Evolutionary conservation across 1,140 invertebrate species (phyloP).

Genomic region (Heliconius melpomene): DNA sequence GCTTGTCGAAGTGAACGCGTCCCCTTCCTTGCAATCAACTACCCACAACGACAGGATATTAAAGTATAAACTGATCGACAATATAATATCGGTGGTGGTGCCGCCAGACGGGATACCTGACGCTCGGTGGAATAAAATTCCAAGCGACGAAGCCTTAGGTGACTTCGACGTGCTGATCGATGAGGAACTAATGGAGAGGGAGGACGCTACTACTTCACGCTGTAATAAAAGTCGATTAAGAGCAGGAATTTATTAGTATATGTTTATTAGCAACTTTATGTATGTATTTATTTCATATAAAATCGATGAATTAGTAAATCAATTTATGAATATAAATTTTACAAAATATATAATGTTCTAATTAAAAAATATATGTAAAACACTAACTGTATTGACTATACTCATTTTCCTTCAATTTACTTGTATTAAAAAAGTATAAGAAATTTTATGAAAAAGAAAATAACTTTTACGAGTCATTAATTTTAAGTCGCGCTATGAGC

Average conservation of each 20-base stretch:
- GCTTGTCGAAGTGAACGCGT: slow-evolving; percentile 96
- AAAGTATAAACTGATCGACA: slow-evolving; percentile 96
- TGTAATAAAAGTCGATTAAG: neutral
- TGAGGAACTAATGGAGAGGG: slow-evolving; percentile 84
- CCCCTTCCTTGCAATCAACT: slow-evolving; percentile 95
- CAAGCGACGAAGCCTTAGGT: slow-evolving; percentile 88
- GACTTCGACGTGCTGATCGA: slow-evolving; percentile 95
- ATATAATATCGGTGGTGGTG: slow-evolving; percentile 94
- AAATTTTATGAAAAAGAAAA: neutral
- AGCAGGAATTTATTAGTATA: neutral
- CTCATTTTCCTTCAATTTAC: neutral
- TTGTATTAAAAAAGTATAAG: neutral
- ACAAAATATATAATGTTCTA: too few relatives aligned
- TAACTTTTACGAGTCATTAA: slow-evolving; percentile 1
- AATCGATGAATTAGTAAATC: neutral
- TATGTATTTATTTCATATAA: neutral
- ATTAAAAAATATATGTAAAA: neutral
- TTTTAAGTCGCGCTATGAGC: neutral
- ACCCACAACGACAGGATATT: slow-evolving; percentile 96
- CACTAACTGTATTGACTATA: neutral
- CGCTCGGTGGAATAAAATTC: slow-evolving; percentile 94
- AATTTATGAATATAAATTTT: too few relatives aligned
- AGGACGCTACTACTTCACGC: neutral
- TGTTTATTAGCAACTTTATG: neutral
- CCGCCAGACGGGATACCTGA: slow-evolving; percentile 94